Evolutionary conservation across 2,113 vertebrate species (phyloP), one percentile per base, ranked within the genome.

Genomic region (Carassius auratus): DNA sequence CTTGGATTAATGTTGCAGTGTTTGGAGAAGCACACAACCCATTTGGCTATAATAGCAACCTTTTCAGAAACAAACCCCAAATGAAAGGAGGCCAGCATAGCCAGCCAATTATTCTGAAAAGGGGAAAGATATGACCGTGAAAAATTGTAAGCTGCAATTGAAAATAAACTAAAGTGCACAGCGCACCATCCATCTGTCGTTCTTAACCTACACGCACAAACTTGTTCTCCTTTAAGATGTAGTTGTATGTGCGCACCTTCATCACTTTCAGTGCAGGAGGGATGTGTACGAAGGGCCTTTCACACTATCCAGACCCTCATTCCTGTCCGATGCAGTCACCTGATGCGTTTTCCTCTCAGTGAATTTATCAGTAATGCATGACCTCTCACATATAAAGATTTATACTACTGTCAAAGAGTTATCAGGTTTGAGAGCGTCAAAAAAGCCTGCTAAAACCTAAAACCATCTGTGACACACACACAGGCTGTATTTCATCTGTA

Each of bases 21-120:
- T 95, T 95, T 94, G 92, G 91, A 93, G 89, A 93, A 94, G 92
- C 88, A 90, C 87, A 93, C 91, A 93, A 94, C 92, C 92, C 93
- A 92, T 94, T 94, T 92, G 90, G 92, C 91, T 91, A 89, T 92
- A 94, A 94, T 92, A 94, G 94, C 89, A 90, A 92, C 90, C 88
- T 93, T 94, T 93, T 93, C 85, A 93, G 93, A 93, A 94, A 92
- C 92, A 94, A 93, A 92, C 90, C 83, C 87, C 62, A 85, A 94
- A 94, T 90, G 91, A 93, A 93, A 94, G 92, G 90, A 84, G 87
- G 88, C 87, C 78, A 88, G 89, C 88, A 87, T 89, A 87, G 88
- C 92, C 92, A 91, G 89, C 88, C 84, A 85, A 93, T 92, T 93
- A 92, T 92, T 92, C 90, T 89, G 83, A 92, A 92, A 93, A 90